These are phyloP conservation scores for Bedellia somnulentella DNA, from an alignment of 2,888 invertebrate genomes.

Conservation along the genomic window DNA sequence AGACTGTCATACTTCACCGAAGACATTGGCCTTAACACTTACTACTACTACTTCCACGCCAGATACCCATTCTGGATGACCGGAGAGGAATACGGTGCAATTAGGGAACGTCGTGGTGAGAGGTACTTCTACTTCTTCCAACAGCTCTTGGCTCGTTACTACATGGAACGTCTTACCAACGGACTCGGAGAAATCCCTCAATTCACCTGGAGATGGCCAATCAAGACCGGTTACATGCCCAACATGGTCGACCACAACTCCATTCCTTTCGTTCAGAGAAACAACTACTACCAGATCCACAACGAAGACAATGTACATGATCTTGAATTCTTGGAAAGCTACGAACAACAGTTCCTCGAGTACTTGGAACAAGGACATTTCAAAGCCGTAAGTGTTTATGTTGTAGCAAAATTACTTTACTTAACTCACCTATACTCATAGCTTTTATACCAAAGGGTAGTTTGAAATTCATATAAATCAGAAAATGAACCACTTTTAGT, in stretches of 20 bases:
- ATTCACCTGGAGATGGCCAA: slow-evolving; percentile 56
- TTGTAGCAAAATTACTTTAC: too few species aligned
- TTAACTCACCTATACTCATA: too few species aligned
- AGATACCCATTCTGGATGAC: slow-evolving; percentile 67
- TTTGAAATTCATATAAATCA: too few species aligned
- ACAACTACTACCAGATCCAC: slow-evolving; percentile 62
- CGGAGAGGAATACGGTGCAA: slow-evolving; percentile 41
- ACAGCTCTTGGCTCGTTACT: slow-evolving; percentile 67
- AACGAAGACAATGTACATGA: slow-evolving; percentile 45
- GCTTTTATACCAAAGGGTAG: too few species aligned
- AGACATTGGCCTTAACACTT: slow-evolving; percentile 68
- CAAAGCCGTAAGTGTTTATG: slow-evolving; percentile 56
- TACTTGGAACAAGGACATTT: slow-evolving; percentile 55
- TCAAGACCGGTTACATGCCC: slow-evolving; percentile 62
- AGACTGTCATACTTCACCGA: slow-evolving; percentile 69
- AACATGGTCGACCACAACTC: slow-evolving; percentile 25
- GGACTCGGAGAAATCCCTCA: slow-evolving; percentile 55
- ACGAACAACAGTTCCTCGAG: slow-evolving; percentile 57
- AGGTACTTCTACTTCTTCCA: slow-evolving; percentile 67
- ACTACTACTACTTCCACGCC: slow-evolving; percentile 66
- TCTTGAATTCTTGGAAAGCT: slow-evolving; percentile 59
- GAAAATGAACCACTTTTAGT: too few species aligned
- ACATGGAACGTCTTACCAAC: slow-evolving; percentile 66
- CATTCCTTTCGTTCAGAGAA: slow-evolving; percentile 60
- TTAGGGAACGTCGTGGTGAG: slow-evolving; percentile 65